phyloP scores from a whole-genome alignment of 2,888 invertebrate species.

The Mellilla xanthometata region DNA sequence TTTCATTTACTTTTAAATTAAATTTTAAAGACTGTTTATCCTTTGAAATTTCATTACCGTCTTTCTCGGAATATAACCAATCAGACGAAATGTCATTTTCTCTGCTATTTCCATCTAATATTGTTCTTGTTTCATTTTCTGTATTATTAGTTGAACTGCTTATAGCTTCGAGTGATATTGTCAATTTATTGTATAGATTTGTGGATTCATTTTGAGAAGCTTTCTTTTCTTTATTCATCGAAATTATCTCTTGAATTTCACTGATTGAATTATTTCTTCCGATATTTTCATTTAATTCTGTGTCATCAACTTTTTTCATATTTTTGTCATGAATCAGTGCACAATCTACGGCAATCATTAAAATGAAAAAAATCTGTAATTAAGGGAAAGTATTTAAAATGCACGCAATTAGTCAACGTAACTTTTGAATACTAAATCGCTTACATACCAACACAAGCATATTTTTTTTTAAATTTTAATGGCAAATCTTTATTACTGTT shows the following conservation, averaged over 20 bases:
- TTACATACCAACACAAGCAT: constrained; percentile 42
- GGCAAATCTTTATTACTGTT: constrained; percentile 5
- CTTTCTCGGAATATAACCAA: constrained; percentile 11
- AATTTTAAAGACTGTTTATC: too few species aligned
- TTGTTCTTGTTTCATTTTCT: background rate
- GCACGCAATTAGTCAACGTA: too few species aligned
- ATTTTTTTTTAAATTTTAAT: constrained; percentile 23
- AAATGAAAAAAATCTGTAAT: constrained; percentile 39
- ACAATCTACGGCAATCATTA: constrained; percentile 34
- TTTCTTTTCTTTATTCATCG: background rate
- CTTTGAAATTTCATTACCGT: background rate
- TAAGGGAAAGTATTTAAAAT: background rate
- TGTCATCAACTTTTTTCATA: constrained; percentile 40
- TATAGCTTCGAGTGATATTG: constrained; percentile 1
- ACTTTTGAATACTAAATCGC: background rate
- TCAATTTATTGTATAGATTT: too few species aligned
- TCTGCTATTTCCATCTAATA: too few species aligned
- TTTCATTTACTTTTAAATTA: too few species aligned
- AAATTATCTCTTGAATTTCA: background rate
- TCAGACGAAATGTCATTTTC: constrained; percentile 3
- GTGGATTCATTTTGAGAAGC: background rate
- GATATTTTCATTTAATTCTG: background rate
- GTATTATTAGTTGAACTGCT: background rate
- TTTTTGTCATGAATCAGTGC: constrained; percentile 49
- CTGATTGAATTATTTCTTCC: background rate